Percentiles rank a stretch among this genome's conserved stretches.
phyloP scores from a whole-genome alignment of 2,797 vertebrate genomes.

The Mionectes olivaceus region DNA sequence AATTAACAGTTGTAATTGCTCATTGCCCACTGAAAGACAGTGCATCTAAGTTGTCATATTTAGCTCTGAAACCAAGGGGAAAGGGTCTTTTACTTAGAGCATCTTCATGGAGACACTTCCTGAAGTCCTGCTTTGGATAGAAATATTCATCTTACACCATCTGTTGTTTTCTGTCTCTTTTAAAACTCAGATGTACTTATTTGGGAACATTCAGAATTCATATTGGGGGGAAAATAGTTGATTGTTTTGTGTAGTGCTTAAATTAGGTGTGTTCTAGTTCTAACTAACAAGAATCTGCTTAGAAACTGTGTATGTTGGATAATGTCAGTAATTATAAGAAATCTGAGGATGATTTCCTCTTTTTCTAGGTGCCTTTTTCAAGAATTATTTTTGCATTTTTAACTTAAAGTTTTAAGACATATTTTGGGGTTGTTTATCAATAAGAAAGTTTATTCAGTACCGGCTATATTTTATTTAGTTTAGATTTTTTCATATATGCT shows the following conservation, averaged over 20 bases:
- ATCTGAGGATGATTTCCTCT: not conserved
- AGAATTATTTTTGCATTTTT: not conserved
- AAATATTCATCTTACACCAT: not conserved
- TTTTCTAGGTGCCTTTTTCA: not conserved
- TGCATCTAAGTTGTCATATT: not conserved
- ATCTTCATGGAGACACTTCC: not conserved
- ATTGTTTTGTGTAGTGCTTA: not conserved
- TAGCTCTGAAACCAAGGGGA: not conserved
- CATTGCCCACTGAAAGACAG: not conserved
- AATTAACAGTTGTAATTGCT: not conserved
- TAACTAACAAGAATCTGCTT: not conserved
- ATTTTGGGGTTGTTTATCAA: not conserved
- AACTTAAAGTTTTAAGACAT: not conserved
- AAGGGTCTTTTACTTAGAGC: not conserved
- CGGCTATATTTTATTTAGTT: not conserved
- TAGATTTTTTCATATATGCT: not conserved
- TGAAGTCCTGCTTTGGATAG: not conserved
- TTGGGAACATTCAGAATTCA: not conserved
- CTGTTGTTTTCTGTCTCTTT: not conserved
- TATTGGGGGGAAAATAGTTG: not conserved
- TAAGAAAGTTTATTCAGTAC: not conserved
- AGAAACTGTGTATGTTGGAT: not conserved
- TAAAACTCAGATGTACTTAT: not conserved
- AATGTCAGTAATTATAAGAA: not conserved
- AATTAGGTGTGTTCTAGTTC: not conserved